These are phyloP conservation scores for Anas flavirostris DNA, from an alignment of 2,797 vertebrate species.

Conservation along the genomic window DNA sequence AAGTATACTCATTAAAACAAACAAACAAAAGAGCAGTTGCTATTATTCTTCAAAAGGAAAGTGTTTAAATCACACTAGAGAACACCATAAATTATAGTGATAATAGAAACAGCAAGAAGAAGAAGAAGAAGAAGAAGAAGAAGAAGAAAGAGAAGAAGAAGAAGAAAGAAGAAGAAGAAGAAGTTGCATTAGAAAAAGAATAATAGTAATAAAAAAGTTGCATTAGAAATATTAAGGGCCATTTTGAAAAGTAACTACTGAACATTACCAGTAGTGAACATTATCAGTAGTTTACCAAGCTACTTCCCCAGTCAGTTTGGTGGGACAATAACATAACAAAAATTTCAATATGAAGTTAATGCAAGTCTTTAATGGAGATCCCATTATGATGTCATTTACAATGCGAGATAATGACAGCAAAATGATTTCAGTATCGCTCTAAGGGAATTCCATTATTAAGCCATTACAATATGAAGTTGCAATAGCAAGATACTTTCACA, in stretches of 20 bases:
- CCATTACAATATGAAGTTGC: slow-evolving; percentile 50
- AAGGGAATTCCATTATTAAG: slow-evolving; percentile 59
- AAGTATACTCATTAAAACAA: background rate
- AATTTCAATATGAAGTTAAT: slow-evolving; percentile 40
- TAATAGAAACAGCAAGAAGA: background rate
- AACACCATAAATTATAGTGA: background rate
- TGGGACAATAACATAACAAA: background rate
- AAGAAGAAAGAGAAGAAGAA: too few species aligned
- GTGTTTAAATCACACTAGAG: background rate
- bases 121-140: too few species aligned
- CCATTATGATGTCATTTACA: slow-evolving; percentile 36
- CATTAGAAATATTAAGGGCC: background rate
- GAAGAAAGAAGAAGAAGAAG: too few species aligned
- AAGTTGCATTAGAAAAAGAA: background rate
- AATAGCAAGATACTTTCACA: slow-evolving; percentile 42
- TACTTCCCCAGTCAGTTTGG: background rate
- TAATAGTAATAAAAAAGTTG: background rate
- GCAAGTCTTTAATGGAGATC: slow-evolving; percentile 34
- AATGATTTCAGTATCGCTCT: slow-evolving; percentile 49
- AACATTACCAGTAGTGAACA: background rate
- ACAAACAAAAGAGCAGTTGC: background rate
- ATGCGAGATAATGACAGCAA: slow-evolving; percentile 28
- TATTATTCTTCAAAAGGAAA: background rate
- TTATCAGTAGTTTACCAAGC: background rate
- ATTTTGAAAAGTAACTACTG: slow-evolving; percentile 3